Evolutionary conservation across 2,888 invertebrate species (phyloP).

Genomic region (Saturnia japonica): DNA sequence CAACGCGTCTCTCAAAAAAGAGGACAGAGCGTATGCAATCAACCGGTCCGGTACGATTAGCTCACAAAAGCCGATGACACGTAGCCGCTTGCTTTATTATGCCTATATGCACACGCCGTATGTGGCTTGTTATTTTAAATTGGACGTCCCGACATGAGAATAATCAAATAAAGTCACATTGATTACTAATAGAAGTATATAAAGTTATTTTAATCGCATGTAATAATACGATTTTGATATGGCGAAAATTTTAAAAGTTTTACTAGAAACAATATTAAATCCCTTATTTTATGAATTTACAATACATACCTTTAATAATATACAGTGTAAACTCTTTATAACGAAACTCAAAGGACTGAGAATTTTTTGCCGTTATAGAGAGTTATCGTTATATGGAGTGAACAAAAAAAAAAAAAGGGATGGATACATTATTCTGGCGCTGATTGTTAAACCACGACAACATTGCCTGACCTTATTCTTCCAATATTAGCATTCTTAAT

Average conservation of each 20-base stretch:
- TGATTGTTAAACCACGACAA: no score
- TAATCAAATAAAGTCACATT: slow-evolving; percentile 43
- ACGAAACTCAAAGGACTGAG: no score
- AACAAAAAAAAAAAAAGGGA: no score
- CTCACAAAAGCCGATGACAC: slow-evolving; percentile 67
- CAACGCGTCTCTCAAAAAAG: slow-evolving; percentile 53
- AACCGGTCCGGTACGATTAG: slow-evolving; percentile 67
- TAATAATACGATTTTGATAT: background rate
- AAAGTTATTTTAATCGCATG: slow-evolving; percentile 15
- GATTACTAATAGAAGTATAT: slow-evolving; percentile 33
- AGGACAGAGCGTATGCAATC: slow-evolving; percentile 66
- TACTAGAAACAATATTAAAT: background rate
- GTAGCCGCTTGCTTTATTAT: slow-evolving; percentile 60
- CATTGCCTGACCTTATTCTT: no score
- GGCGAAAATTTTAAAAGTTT: background rate
- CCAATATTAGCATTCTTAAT: no score
- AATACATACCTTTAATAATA: no score
- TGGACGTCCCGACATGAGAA: slow-evolving; percentile 49
- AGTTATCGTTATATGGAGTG: no score
- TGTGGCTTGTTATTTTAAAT: slow-evolving; percentile 71
- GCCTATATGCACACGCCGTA: slow-evolving; percentile 50
- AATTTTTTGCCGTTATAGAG: no score
- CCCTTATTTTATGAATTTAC: no score
- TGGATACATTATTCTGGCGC: no score
- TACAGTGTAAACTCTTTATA: no score